Base-by-base conservation (phyloP, 2,797 vertebrate genomes). In the Sorex maritimensis region DNA sequence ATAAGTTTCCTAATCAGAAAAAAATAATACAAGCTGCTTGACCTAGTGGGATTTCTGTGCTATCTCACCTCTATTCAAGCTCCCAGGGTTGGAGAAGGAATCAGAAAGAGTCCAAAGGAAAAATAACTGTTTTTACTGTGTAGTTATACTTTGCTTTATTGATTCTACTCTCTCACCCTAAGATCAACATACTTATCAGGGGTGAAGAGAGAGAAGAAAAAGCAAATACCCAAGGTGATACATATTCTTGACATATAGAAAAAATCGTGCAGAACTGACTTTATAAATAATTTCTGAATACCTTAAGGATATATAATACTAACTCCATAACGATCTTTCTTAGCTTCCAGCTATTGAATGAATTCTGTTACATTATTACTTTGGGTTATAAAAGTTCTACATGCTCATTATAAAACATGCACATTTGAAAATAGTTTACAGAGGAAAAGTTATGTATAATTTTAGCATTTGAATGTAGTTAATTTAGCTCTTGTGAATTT, bases 331-430 rank as follows among this genome's bases (percentile, higher is more conserved):
- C 61, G 41, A 79, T 41, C 9, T 9, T 46, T 79, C 44, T 86
- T 73, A 80, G 38, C 61, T 72, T 91, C 38, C 44, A 85, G 44
- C 44, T 72, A 28, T 86, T 86, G 26, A 55, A 77, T 92, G 77
- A 15, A 10, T 85, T 75, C 28, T 17, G 58, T 61, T 84, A 41
- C 30, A 72, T 77, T 72, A 49, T 61, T 84, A 46, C 80, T 92
- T 89, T 84, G 55, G 28, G 44, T 84, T 88, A 65, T 82, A 84
- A 79, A 83, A 83, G 26, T 83, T 80, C 63, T n/a, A 38, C 41
- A 75, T n/a, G 58, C 58, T 90, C 67, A 73, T 86, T 90, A 68
- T 73, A 75, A 88, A 93, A 73, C 86, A 44, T 93, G n/a, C 4
- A 77, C 24, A 86, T 24, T 80, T 81, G 74, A 81, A 92, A 91